Evolutionary conservation across 2,888 invertebrate genomes (phyloP).

Genomic region (Torymus tubicola): DNA sequence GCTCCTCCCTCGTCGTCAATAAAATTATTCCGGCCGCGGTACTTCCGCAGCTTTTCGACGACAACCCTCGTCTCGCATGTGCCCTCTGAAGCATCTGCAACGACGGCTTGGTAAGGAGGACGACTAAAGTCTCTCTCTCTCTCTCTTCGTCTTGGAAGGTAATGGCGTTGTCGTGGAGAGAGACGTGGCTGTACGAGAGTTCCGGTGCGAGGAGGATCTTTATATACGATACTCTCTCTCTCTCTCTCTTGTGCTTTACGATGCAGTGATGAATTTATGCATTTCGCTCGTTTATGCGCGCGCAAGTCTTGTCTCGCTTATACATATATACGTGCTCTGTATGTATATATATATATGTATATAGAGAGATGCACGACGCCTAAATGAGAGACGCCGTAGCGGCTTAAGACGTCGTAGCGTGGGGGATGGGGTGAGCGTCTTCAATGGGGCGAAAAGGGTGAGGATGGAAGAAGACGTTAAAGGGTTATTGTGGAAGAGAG

Average conservation of each 20-base stretch:
- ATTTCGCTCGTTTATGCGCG: slow-evolving; percentile 25
- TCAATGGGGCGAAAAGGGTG: too few species aligned
- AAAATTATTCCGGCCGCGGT: slow-evolving; percentile 8
- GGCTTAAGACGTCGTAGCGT: too few species aligned
- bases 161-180: slow-evolving; percentile 10
- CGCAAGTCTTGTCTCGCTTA: slow-evolving; percentile 19
- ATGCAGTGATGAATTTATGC: slow-evolving; percentile 53
- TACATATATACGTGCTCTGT: not conserved
- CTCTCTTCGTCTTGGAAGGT: not conserved
- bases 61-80: not conserved
- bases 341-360: not conserved
- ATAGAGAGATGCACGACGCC: too few species aligned
- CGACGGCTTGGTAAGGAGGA: not conserved
- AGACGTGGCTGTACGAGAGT: not conserved
- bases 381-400: too few species aligned
- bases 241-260: slow-evolving; percentile 34
- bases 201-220: slow-evolving; percentile 21
- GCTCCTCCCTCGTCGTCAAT: not conserved
- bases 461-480: too few species aligned
- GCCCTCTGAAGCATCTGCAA: too few species aligned
- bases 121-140: slow-evolving; percentile 1
- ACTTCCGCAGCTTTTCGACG: slow-evolving; percentile 4
- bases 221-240: slow-evolving; percentile 21
- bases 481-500: too few species aligned
- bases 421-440: too few species aligned